phyloP scores from a whole-genome alignment of 2,113 vertebrate genomes.

The Rissa tridactyla region DNA sequence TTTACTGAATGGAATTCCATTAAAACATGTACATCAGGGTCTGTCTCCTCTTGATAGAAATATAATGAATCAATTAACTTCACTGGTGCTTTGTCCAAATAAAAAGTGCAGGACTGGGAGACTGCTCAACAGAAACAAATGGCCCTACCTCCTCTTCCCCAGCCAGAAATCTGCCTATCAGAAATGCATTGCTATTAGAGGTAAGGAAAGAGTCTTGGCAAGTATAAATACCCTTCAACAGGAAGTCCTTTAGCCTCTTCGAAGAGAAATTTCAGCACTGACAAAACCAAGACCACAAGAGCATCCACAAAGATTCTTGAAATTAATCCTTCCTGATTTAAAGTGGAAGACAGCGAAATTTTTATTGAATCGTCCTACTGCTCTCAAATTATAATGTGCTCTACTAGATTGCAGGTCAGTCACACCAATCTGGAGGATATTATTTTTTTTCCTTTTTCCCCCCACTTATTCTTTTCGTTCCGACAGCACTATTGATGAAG shows the following conservation, averaged over 20 bases:
- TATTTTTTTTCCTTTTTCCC: background rate
- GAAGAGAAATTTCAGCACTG: slow-evolving; percentile 18
- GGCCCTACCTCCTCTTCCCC: background rate
- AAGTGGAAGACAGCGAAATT: slow-evolving; percentile 60
- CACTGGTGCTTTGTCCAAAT: background rate
- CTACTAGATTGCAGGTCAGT: slow-evolving; percentile 67
- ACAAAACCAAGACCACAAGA: slow-evolving; percentile 16
- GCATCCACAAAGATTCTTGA: slow-evolving; percentile 41
- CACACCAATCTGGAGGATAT: slow-evolving; percentile 46
- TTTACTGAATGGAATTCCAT: background rate
- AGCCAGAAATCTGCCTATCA: background rate
- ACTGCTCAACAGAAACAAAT: background rate
- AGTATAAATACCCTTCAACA: background rate
- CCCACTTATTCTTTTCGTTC: slow-evolving; percentile 58
- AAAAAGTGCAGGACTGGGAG: background rate
- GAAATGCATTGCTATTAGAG: background rate
- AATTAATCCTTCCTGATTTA: slow-evolving; percentile 66
- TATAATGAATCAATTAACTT: background rate
- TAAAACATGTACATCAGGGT: background rate
- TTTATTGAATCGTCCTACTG: slow-evolving; percentile 63
- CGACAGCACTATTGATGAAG: slow-evolving; percentile 72
- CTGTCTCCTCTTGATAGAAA: background rate
- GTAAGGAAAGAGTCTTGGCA: background rate
- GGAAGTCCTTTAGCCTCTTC: background rate
- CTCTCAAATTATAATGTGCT: slow-evolving; percentile 66